These are phyloP conservation scores for Opisthocomus hoazin DNA, from an alignment of 2,113 vertebrate genomes.

Conservation along the genomic window DNA sequence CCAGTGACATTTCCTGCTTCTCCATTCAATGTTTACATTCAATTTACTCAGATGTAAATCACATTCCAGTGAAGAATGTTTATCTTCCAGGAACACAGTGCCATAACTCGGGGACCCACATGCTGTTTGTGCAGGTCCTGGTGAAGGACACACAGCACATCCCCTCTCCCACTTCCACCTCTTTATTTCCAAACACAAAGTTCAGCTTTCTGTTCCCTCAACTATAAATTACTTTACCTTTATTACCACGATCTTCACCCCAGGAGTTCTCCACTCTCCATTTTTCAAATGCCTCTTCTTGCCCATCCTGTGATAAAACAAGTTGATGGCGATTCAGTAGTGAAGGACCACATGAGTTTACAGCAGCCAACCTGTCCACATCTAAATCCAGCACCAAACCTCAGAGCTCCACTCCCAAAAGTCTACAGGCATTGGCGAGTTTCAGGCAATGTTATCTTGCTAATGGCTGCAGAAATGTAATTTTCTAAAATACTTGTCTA, in stretches of 20 bases:
- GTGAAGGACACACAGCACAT: neutral
- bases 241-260: conserved; percentile 96
- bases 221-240: conserved; percentile 76
- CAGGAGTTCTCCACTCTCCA: conserved; percentile 98
- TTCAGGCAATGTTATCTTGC: neutral
- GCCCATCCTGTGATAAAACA: conserved; percentile 75
- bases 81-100: neutral
- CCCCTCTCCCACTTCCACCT: neutral
- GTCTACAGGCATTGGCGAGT: neutral
- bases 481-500: neutral
- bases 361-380: neutral
- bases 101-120: neutral
- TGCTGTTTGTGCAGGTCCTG: neutral
- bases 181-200: neutral
- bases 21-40: neutral
- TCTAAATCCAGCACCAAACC: neutral
- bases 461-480: neutral
- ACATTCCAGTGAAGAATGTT: neutral
- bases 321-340: neutral
- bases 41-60: neutral
- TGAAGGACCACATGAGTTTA: neutral
- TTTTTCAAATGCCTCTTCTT: conserved; percentile 83
- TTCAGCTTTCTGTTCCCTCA: neutral
- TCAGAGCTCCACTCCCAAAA: neutral
- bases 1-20: neutral